phyloP scores from a whole-genome alignment of 2,113 vertebrate species.

The Lagenorhynchus albirostris region DNA sequence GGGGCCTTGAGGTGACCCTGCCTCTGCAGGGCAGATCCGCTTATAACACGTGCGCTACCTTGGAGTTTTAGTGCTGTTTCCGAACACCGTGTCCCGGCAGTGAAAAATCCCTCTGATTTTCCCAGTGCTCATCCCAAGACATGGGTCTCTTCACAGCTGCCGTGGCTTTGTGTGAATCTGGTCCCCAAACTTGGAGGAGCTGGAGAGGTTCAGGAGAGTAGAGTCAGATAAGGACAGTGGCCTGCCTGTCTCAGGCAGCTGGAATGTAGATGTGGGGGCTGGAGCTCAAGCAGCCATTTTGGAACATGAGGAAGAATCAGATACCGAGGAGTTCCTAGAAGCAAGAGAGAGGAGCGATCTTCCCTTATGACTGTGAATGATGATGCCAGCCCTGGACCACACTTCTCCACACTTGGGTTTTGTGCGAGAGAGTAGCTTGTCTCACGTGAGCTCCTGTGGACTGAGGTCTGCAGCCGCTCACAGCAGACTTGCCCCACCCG shows the following conservation, averaged over 20 bases:
- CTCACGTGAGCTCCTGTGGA: neutral
- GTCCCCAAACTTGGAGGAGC: neutral
- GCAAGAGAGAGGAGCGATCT: neutral
- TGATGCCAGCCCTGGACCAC: neutral
- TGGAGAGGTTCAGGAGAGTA: neutral
- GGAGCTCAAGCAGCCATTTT: neutral
- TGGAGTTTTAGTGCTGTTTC: neutral
- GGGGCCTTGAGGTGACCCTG: neutral
- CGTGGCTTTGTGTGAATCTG: neutral
- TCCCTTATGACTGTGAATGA: neutral
- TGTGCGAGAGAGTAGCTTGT: neutral
- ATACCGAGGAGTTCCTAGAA: neutral
- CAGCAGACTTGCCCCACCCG: neutral
- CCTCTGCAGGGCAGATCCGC: neutral
- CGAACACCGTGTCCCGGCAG: neutral
- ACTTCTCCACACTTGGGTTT: neutral
- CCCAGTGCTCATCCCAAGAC: neutral
- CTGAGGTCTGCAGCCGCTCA: neutral
- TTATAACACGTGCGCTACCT: neutral
- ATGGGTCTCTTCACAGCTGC: neutral
- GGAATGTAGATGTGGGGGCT: neutral
- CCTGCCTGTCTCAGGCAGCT: no score
- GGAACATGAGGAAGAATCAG: neutral
- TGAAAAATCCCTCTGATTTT: neutral
- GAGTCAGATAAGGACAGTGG: neutral